Evolutionary conservation across 2,113 vertebrate genomes (phyloP).

Genomic region (Athene cunicularia): DNA sequence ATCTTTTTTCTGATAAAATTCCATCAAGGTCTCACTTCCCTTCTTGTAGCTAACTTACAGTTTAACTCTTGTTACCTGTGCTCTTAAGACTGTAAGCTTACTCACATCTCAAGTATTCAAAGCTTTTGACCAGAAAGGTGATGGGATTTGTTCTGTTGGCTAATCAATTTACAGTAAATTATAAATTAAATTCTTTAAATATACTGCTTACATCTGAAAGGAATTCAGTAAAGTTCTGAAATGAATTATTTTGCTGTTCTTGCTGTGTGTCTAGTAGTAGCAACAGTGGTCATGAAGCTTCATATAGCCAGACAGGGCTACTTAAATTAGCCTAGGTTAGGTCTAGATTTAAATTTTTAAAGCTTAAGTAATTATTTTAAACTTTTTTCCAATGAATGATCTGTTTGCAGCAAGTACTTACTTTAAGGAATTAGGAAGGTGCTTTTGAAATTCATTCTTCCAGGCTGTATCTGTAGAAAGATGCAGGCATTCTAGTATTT

Average conservation of each 20-base stretch:
- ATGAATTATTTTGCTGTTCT: accelerated
- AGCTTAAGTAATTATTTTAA: background rate
- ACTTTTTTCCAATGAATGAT: background rate
- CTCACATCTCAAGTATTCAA: background rate
- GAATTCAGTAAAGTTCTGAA: background rate
- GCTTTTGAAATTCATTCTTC: background rate
- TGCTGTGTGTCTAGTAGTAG: background rate
- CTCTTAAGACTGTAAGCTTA: background rate
- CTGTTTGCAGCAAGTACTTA: background rate
- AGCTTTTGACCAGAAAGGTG: background rate
- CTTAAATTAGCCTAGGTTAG: background rate
- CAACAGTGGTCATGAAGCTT: background rate
- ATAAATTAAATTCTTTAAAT: too few species aligned
- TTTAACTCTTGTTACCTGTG: background rate
- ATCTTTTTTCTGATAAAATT: background rate
- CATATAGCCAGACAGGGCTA: background rate
- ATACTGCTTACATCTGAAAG: background rate
- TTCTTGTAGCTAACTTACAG: background rate
- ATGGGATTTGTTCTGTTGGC: background rate
- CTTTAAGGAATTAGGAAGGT: background rate
- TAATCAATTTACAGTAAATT: background rate
- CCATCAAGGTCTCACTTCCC: background rate
- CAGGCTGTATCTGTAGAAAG: accelerated
- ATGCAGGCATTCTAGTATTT: background rate
- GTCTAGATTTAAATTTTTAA: background rate